These are phyloP conservation scores for Pseudachorutes palmiensis DNA, from an alignment of 1,140 invertebrate species.

Conservation along the genomic window DNA sequence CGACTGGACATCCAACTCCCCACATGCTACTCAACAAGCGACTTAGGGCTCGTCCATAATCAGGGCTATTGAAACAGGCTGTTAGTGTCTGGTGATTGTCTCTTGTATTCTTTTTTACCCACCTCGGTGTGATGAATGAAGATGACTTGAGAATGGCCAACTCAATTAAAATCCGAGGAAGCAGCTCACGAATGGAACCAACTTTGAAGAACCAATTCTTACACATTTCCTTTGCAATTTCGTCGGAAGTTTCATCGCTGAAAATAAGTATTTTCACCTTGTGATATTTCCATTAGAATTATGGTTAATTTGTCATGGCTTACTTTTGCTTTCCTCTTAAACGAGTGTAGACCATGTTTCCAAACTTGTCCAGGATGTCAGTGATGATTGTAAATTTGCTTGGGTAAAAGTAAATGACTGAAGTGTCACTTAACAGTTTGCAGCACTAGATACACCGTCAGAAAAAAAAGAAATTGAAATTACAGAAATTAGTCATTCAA, in stretches of 20 bases:
- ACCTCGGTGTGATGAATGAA: constrained; percentile 65
- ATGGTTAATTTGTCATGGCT: constrained; percentile 39
- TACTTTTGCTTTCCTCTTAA: constrained; percentile 64
- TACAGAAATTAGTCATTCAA: too few species aligned
- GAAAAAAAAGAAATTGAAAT: too few species aligned
- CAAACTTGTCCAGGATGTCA: constrained; percentile 92
- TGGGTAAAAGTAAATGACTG: constrained; percentile 88
- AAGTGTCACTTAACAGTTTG: constrained; percentile 79
- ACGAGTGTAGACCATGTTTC: constrained; percentile 80
- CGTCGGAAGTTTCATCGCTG: constrained; percentile 61
- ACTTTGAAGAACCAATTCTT: constrained; percentile 99
- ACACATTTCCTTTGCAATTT: constrained; percentile 88
- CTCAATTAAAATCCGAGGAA: constrained; percentile 91
- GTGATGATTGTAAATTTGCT: constrained; percentile 95
- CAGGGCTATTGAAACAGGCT: constrained; percentile 27
- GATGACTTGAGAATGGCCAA: constrained; percentile 87
- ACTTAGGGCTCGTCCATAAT: constrained; percentile 47
- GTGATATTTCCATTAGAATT: too few species aligned
- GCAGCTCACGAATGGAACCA: constrained; percentile 87
- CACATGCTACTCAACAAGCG: constrained; percentile 76
- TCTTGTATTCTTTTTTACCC: too few species aligned
- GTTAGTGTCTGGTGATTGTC: too few species aligned
- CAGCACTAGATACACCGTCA: constrained; percentile 67
- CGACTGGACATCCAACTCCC: constrained; percentile 87
- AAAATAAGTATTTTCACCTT: too few species aligned